Percentiles rank a stretch among this genome's conserved stretches.
These are phyloP conservation scores for Ictalurus punctatus DNA, from an alignment of 2,113 vertebrate genomes.

Conservation along the genomic window DNA sequence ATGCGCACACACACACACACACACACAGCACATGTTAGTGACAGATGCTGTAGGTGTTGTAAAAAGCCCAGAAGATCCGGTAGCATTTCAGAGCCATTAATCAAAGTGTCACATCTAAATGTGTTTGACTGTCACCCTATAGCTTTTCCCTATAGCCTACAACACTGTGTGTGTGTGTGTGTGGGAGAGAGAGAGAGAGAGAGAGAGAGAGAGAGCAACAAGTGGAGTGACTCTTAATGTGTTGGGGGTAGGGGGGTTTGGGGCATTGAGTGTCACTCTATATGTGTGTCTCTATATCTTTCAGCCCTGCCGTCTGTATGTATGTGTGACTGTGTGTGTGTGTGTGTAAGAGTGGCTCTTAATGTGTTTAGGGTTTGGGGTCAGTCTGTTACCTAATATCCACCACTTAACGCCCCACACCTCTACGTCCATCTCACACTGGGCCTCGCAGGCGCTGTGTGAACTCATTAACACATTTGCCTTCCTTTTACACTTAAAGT, in stretches of 20 bases:
- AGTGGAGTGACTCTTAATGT: slow-evolving; percentile 74
- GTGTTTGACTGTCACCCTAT: slow-evolving; percentile 86
- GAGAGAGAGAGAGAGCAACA: not conserved
- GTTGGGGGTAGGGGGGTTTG: slow-evolving; percentile 55
- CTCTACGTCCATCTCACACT: slow-evolving; percentile 11
- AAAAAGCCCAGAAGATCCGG: slow-evolving; percentile 75
- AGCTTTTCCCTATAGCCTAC: slow-evolving; percentile 73
- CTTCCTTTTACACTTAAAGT: slow-evolving; percentile 1
- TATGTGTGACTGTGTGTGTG: slow-evolving; percentile 39
- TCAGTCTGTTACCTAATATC: slow-evolving; percentile 81
- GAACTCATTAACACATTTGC: slow-evolving; percentile 26
- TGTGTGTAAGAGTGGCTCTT: slow-evolving; percentile 56
- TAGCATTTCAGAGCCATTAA: slow-evolving; percentile 83
- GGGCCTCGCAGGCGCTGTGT: slow-evolving; percentile 1
- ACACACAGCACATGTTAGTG: slow-evolving; percentile 50
- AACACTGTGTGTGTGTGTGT: slow-evolving; percentile 50
- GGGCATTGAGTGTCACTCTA: slow-evolving; percentile 78
- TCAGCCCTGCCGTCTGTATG: not conserved
- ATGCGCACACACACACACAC: slow-evolving; percentile 16
- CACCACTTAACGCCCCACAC: slow-evolving; percentile 72
- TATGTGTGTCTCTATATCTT: slow-evolving; percentile 74
- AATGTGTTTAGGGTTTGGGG: slow-evolving; percentile 77
- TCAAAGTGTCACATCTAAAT: slow-evolving; percentile 93
- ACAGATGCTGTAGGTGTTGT: slow-evolving; percentile 86
- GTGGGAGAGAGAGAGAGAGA: not conserved